Conservation (phyloP, 37 sponge, comb jelly and placozoan genomes). For the Ephydatia muelleri region DNA sequence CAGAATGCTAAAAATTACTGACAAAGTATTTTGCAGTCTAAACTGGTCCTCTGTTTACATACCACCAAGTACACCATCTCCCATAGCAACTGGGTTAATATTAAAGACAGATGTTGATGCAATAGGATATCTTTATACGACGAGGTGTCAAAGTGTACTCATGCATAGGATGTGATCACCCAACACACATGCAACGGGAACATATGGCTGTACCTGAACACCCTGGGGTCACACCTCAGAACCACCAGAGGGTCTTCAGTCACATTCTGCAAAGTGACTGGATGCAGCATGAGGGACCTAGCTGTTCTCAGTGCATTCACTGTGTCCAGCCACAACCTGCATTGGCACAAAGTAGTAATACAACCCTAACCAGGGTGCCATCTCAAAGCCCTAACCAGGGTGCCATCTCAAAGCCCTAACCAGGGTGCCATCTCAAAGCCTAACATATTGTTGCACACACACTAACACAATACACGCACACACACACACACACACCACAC, state of each 20-base stretch:
- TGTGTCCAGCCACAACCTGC: conserved; percentile 79
- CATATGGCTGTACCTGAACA: conserved; percentile 65
- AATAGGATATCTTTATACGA: neutral
- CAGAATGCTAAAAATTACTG: neutral
- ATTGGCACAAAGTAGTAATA: too few species aligned
- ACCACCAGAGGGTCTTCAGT: conserved; percentile 76
- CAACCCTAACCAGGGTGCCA: neutral
- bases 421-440: neutral
- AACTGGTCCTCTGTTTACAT: too few species aligned
- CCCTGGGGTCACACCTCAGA: conserved; percentile 69
- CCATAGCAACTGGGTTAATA: neutral
- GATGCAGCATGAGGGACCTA: neutral
- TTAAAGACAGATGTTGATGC: neutral
- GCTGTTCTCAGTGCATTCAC: conserved; percentile 64
- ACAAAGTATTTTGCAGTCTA: neutral
- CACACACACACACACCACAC: too few species aligned
- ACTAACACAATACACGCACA: too few species aligned
- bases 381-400: neutral
- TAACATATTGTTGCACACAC: too few species aligned
- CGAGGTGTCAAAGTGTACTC: neutral
- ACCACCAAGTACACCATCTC: too few species aligned
- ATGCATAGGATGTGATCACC: neutral
- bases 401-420: neutral
- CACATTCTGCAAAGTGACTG: conserved; percentile 59
- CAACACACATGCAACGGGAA: neutral